Evolutionary conservation across 2,797 vertebrate genomes (phyloP), one percentile per base, ranked within the genome.

Genomic region (Botia almorhae): DNA sequence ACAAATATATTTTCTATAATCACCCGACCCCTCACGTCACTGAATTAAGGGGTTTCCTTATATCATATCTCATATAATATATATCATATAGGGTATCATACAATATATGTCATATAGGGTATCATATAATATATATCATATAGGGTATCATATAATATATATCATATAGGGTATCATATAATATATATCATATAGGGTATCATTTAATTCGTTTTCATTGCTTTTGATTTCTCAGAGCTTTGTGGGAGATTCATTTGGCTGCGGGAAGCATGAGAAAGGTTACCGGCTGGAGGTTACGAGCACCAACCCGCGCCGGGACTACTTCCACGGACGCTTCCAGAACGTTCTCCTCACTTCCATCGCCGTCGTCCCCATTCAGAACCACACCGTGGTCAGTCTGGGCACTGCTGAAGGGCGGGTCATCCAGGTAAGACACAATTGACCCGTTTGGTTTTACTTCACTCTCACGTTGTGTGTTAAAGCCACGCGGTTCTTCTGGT

Each of bases 261-360:
- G 97, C 79, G 96, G 95, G 87, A 94, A 90, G 0, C 96, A 95
- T 21, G 96, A 94, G 82, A 95, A 96, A 83, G 93, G 96, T 69
- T 97, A 97, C 87, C 95, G 95, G 17, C 92, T 98, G 16, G 95
- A 99, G 92, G 95, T 97, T 85, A 96, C 95, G 0, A 96, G 94
- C 82, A 93, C 95, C 76, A 90, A 97, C 82, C 94, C 94, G n/a
- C 93, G 97, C 2, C 89, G 98, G 76, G 97, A 98, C 91, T 95
- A 96, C 90, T 99, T 96, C 92, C 92, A 93, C 85, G 95, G 95
- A 56, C 95, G 96, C 72, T 94, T 99, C 91, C 92, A 92, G 16
- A 92, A 91, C 61, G 94, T 96, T 77, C 91, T 98, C 82, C 88
- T 99, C 5, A 99, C 97, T 2, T 97, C 97, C 0, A 95, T 99